These are phyloP conservation scores for Pteria penguin DNA, from an alignment of 2,888 invertebrate genomes.

Conservation along the genomic window DNA sequence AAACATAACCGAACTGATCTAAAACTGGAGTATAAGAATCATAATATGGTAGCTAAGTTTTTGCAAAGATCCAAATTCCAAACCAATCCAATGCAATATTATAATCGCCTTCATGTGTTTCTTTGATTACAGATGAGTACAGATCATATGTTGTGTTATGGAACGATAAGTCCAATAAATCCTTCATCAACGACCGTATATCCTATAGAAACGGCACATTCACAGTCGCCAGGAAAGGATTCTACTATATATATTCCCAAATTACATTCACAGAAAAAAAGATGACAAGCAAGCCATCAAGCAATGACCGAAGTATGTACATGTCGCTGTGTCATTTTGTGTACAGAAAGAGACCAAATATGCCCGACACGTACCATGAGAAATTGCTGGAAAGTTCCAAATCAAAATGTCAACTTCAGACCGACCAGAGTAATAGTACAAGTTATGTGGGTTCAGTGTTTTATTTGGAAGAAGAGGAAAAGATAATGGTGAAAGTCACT, in stretches of 20 bases:
- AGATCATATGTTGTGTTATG: background rate
- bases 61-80: too few species aligned
- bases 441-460: constrained; percentile 42
- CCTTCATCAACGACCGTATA: constrained; percentile 13
- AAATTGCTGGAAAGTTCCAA: constrained; percentile 39
- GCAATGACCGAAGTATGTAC: constrained; percentile 9
- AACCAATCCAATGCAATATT: too few species aligned
- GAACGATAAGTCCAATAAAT: background rate
- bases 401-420: constrained; percentile 34
- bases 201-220: constrained; percentile 12
- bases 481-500: constrained; percentile 27
- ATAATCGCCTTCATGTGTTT: too few species aligned
- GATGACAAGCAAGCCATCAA: background rate
- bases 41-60: too few species aligned
- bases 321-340: constrained; percentile 18
- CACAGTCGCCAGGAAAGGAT: constrained; percentile 19
- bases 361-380: constrained; percentile 5
- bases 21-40: too few species aligned
- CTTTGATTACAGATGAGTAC: background rate
- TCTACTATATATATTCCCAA: constrained; percentile 37
- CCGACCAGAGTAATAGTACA: constrained; percentile 13
- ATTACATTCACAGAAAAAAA: constrained; percentile 16
- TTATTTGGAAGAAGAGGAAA: constrained; percentile 25
- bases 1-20: too few species aligned
- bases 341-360: constrained; percentile 1